Percentiles rank a stretch among this genome's conserved stretches.
phyloP scores from a whole-genome alignment of 2,888 invertebrate species.

The Melieria omissa region DNA sequence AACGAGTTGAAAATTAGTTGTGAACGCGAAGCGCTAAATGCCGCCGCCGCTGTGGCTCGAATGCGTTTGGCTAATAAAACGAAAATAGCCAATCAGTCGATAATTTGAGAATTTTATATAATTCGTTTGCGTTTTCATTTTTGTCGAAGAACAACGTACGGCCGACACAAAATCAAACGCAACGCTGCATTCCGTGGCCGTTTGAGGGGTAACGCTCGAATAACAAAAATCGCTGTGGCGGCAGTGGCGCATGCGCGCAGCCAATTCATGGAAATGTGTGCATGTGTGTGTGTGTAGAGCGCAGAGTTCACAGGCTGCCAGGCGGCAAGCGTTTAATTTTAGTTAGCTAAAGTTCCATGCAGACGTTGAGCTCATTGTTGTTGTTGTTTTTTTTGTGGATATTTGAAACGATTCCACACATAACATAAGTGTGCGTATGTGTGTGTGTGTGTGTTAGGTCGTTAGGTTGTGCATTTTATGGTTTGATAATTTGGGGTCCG shows the following conservation, averaged over 20 bases:
- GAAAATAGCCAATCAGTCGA: conserved; percentile 36
- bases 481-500: not conserved
- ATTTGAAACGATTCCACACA: too few relatives aligned
- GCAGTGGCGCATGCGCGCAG: too few relatives aligned
- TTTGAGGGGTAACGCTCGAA: too few relatives aligned
- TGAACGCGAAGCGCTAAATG: conserved; percentile 31
- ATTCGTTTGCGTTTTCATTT: conserved; percentile 16
- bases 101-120: conserved; percentile 37
- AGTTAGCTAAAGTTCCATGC: too few relatives aligned
- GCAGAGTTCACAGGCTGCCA: too few relatives aligned
- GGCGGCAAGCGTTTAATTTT: too few relatives aligned
- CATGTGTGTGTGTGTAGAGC: too few relatives aligned
- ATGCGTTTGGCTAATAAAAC: conserved; percentile 29
- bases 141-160: not conserved
- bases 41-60: conserved; percentile 14
- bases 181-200: too few relatives aligned
- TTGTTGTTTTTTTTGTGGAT: not conserved
- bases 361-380: too few relatives aligned
- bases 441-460: conserved; percentile 22
- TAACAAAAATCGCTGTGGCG: too few relatives aligned
- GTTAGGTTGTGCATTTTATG: not conserved
- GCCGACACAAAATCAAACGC: too few relatives aligned
- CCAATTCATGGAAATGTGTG: too few relatives aligned
- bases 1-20: conserved; percentile 32
- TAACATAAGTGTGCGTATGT: not conserved